Percentiles rank a stretch among this genome's conserved stretches.
Conservation (phyloP, 2,113 vertebrate species). For the Leptobrachium leishanense region DNA sequence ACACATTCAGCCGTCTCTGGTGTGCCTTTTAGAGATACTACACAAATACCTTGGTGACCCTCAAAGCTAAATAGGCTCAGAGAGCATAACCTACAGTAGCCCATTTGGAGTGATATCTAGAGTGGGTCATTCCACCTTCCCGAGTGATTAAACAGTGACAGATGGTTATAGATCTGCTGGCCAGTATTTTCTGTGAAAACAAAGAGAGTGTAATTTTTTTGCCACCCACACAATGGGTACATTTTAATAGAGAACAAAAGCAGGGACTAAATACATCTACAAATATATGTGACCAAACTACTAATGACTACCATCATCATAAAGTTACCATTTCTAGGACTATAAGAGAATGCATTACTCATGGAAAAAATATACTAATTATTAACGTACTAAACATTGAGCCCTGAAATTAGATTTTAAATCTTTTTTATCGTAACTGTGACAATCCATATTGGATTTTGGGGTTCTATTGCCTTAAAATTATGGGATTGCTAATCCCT, state of each 20-base stretch:
- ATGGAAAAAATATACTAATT: too few relatives aligned
- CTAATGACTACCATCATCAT: too few relatives aligned
- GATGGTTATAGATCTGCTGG: constrained; percentile 24
- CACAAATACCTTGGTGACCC: background rate
- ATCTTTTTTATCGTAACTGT: too few relatives aligned
- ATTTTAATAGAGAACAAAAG: background rate
- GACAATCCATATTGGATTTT: too few relatives aligned
- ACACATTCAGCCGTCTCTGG: background rate
- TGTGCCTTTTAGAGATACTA: background rate
- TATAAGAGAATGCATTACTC: too few relatives aligned
- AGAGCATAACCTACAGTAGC: constrained; percentile 12
- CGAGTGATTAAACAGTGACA: constrained; percentile 19
- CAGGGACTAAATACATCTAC: background rate
- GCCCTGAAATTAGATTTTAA: too few relatives aligned
- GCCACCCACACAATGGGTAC: background rate
- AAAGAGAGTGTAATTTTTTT: background rate
- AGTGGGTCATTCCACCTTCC: constrained; percentile 3
- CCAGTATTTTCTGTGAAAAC: constrained; percentile 21
- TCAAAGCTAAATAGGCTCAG: background rate
- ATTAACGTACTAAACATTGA: too few relatives aligned
- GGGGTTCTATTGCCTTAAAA: too few relatives aligned
- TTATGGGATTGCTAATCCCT: too few relatives aligned
- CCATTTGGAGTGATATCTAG: background rate
- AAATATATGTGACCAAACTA: background rate
- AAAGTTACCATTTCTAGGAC: too few relatives aligned